These are phyloP conservation scores for Carpatolechia fugitivella DNA, from an alignment of 2,888 invertebrate species.

Conservation along the genomic window DNA sequence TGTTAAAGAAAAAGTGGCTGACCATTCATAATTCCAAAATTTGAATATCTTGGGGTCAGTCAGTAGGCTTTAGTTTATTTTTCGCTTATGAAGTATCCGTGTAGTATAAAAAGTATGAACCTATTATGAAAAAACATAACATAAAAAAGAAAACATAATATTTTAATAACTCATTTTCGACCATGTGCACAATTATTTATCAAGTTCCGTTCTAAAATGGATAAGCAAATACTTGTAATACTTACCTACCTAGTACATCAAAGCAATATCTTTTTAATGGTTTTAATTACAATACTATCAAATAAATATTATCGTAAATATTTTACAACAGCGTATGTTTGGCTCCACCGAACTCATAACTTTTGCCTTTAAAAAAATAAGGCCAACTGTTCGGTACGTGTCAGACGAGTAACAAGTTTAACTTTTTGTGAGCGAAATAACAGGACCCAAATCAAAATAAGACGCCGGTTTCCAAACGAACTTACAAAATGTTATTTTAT, in stretches of 20 bases:
- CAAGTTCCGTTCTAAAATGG: background rate
- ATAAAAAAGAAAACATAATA: too few relatives aligned
- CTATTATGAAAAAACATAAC: too few relatives aligned
- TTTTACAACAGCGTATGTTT: too few relatives aligned
- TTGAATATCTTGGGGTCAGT: constrained; percentile 63
- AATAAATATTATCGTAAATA: background rate
- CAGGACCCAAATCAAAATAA: constrained; percentile 60
- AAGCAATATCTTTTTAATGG: background rate
- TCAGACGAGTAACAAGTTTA: constrained; percentile 31
- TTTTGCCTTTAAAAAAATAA: constrained; percentile 37
- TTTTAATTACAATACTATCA: background rate
- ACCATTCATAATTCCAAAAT: constrained; percentile 66
- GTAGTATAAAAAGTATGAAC: background rate
- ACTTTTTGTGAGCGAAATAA: constrained; percentile 45
- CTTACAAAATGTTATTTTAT: constrained; percentile 20
- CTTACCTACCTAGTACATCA: background rate
- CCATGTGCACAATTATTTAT: too few relatives aligned
- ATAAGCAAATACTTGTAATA: background rate
- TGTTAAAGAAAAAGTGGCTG: constrained; percentile 31
- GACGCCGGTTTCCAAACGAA: constrained; percentile 45
- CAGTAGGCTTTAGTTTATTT: constrained; percentile 49
- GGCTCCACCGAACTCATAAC: constrained; percentile 14
- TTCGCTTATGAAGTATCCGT: constrained; percentile 9
- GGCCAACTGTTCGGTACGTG: constrained; percentile 36
- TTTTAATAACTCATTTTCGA: too few relatives aligned